These are phyloP conservation scores for Sinocyclocheilus anophthalmus DNA, from an alignment of 2,113 vertebrate genomes.

Conservation along the genomic window DNA sequence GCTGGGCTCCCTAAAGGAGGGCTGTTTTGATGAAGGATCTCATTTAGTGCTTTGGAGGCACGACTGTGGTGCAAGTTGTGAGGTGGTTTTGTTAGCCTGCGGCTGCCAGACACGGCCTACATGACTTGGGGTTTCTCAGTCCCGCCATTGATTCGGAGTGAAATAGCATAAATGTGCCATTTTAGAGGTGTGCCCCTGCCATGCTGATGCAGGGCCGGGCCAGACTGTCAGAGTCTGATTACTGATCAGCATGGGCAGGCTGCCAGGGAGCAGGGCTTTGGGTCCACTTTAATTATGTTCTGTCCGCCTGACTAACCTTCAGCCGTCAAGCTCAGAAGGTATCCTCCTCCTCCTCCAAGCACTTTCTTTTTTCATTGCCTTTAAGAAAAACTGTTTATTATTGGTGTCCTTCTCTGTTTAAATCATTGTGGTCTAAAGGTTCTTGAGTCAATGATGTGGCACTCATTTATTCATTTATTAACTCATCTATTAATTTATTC, in stretches of 20 bases:
- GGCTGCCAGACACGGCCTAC: slow-evolving; percentile 26
- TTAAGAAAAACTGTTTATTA: slow-evolving; percentile 16
- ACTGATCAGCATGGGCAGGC: slow-evolving; percentile 57
- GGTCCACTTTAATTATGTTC: slow-evolving; percentile 65
- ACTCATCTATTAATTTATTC: neutral
- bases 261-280: slow-evolving; percentile 57
- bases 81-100: slow-evolving; percentile 53
- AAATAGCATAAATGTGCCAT: slow-evolving; percentile 43
- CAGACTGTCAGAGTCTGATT: slow-evolving; percentile 59
- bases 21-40: slow-evolving; percentile 60
- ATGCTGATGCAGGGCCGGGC: slow-evolving; percentile 19
- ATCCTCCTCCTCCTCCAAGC: neutral
- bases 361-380: neutral
- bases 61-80: slow-evolving; percentile 52
- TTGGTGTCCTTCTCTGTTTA: neutral
- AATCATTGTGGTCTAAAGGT: neutral
- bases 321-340: slow-evolving; percentile 53
- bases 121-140: slow-evolving; percentile 44
- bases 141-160: slow-evolving; percentile 25
- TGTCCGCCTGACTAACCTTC: slow-evolving; percentile 61
- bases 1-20: slow-evolving; percentile 30
- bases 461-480: neutral
- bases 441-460: neutral
- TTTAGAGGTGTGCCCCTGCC: slow-evolving; percentile 31
- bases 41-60: slow-evolving; percentile 51